phyloP scores from a whole-genome alignment of 2,888 invertebrate species.

The Tryphoninae sp. region DNA sequence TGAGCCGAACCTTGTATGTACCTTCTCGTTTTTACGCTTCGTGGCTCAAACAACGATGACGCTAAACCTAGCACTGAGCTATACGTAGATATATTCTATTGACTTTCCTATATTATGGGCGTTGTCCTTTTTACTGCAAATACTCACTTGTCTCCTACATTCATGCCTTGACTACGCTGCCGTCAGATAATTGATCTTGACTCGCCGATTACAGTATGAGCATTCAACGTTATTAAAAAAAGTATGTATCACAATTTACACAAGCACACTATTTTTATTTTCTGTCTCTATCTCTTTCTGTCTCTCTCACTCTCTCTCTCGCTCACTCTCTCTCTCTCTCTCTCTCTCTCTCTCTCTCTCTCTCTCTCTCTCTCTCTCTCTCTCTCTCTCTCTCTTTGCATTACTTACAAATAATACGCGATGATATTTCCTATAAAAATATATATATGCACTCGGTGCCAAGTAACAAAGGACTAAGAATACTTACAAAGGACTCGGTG shows the following conservation, averaged over 20 bases:
- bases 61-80: background rate
- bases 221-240: background rate
- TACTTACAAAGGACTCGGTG: no score
- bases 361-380: background rate
- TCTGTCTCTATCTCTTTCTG: background rate
- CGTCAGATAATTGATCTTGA: background rate
- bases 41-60: background rate
- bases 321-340: background rate
- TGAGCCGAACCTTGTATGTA: slow-evolving; percentile 18
- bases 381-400: background rate
- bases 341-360: background rate
- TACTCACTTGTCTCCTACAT: background rate
- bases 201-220: background rate
- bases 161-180: background rate
- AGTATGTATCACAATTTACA: background rate
- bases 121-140: background rate
- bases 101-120: background rate
- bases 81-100: background rate
- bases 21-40: slow-evolving; percentile 4
- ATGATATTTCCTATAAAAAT: no score
- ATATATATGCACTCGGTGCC: no score
- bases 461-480: no score
- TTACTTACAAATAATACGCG: background rate
- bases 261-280: background rate
- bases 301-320: background rate